These are phyloP conservation scores for Felis catus DNA, from an alignment of 2,113 vertebrate genomes.

Conservation along the genomic window DNA sequence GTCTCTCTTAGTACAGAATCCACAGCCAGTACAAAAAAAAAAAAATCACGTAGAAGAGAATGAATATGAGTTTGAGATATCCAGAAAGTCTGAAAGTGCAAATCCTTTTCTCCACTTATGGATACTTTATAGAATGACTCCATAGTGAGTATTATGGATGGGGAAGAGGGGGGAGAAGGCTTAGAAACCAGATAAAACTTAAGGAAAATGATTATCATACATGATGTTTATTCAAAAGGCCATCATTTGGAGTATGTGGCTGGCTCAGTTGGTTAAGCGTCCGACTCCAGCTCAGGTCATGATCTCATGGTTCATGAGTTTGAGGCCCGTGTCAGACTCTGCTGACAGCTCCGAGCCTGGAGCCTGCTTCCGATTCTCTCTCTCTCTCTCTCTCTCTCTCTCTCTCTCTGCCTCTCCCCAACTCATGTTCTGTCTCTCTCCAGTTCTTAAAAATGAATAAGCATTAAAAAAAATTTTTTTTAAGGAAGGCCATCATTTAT, in stretches of 20 bases:
- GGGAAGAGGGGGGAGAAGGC: background rate
- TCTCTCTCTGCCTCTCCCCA: too few species aligned
- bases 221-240: background rate
- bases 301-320: too few species aligned
- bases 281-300: too few species aligned
- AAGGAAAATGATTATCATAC: background rate
- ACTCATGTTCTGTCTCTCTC: too few species aligned
- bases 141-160: background rate
- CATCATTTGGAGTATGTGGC: background rate
- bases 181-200: slow-evolving; percentile 5
- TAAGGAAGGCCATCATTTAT: background rate
- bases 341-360: too few species aligned
- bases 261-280: too few species aligned
- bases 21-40: background rate
- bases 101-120: background rate
- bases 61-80: background rate
- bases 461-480: too few species aligned
- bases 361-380: too few species aligned
- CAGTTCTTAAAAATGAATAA: too few species aligned
- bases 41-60: background rate
- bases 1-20: slow-evolving; percentile 1
- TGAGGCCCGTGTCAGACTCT: too few species aligned
- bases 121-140: background rate
- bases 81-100: background rate
- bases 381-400: too few species aligned